Evolutionary conservation across 2,797 vertebrate species (phyloP).

Genomic region (Enteromius anoplus): DNA sequence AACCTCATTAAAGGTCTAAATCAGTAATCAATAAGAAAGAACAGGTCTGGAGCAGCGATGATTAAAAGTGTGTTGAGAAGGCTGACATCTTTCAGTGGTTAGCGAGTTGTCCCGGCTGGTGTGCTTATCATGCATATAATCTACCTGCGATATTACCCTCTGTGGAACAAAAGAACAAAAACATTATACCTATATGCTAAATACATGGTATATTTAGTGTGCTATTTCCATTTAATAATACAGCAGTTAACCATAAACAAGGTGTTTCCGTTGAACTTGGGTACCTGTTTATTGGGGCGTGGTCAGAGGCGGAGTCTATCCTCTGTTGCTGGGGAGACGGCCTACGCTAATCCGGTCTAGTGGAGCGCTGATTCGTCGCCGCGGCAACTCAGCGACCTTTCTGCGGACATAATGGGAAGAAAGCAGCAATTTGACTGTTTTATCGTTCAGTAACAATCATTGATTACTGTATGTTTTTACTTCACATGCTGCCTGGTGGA

Average conservation of each 20-base stretch:
- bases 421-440: background rate
- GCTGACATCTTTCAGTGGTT: conserved; percentile 42
- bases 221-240: background rate
- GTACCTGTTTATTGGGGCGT: conserved; percentile 61
- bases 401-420: conserved; percentile 63
- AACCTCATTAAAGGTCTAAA: conserved; percentile 3
- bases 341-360: conserved; percentile 87
- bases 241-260: background rate
- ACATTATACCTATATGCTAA: background rate
- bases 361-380: conserved; percentile 79
- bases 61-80: conserved; percentile 9
- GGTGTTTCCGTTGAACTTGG: background rate
- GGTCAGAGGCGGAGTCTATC: conserved; percentile 68
- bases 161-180: conserved; percentile 51
- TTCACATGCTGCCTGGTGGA: background rate
- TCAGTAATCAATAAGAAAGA: background rate
- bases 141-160: conserved; percentile 50
- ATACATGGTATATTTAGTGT: background rate
- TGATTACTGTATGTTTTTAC: background rate
- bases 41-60: conserved; percentile 7
- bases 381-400: conserved; percentile 79
- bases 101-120: conserved; percentile 28
- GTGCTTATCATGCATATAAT: conserved; percentile 59
- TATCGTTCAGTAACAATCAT: background rate
- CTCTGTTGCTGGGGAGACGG: conserved; percentile 79